These are phyloP conservation scores for Holothuria glaberrima DNA, from an alignment of 35 echinoderm and acorn worm species.

Conservation along the genomic window DNA sequence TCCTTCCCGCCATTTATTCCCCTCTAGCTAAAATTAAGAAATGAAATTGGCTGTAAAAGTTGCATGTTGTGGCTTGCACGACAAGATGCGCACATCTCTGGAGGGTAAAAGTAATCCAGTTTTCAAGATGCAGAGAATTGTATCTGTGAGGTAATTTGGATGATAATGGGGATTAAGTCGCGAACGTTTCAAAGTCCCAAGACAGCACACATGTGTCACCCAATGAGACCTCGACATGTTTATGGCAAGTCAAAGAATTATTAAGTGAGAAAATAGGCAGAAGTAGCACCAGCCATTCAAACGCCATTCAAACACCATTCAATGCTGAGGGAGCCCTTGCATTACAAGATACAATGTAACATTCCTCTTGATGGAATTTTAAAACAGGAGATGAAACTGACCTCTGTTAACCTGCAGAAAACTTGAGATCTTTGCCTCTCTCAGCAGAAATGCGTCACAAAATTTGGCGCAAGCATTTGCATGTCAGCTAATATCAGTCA, in stretches of 20 bases:
- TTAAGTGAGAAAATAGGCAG: neutral
- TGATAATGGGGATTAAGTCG: constrained; percentile 46
- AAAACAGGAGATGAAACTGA: neutral
- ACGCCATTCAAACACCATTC: constrained; percentile 14
- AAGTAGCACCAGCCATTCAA: constrained; percentile 39
- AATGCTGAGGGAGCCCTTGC: constrained; percentile 33
- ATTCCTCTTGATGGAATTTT: neutral
- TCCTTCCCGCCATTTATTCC: constrained; percentile 42
- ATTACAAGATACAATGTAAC: neutral
- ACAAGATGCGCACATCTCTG: constrained; percentile 20
- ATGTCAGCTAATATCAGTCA: constrained; percentile 53
- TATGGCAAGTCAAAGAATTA: constrained; percentile 3
- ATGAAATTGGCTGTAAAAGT: constrained; percentile 53
- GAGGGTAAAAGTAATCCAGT: constrained; percentile 51
- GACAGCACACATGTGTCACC: constrained; percentile 40
- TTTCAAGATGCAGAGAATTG: constrained; percentile 38
- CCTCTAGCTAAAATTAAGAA: constrained; percentile 53
- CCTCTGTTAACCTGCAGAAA: constrained; percentile 31
- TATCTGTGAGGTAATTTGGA: constrained; percentile 51
- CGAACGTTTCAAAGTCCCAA: constrained; percentile 27
- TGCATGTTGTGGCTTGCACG: constrained; percentile 35
- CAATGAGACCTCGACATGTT: constrained; percentile 31
- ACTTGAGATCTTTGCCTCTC: no score
- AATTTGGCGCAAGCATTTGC: constrained; percentile 28
- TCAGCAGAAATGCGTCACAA: constrained; percentile 26